Evolutionary conservation across 2,113 vertebrate genomes (phyloP), one percentile per base, ranked within the genome.

Genomic region (Psophia crepitans): DNA sequence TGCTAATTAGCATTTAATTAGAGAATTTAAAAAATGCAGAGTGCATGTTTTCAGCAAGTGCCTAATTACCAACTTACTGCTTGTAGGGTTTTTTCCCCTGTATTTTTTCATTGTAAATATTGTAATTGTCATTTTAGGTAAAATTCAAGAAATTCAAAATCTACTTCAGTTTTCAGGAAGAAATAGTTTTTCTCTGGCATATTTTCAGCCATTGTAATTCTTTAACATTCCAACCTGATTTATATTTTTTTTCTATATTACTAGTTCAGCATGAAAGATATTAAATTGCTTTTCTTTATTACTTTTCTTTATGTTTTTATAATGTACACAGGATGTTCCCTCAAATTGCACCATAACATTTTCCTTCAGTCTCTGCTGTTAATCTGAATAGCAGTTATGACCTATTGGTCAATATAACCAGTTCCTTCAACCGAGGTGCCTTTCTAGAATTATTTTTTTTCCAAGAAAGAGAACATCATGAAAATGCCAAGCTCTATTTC

Each of bases 1-100:
- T 98, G 89, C 92, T 98, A 98, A 98, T 98, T 98, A 98, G 96
- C 88, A 98, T 97, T 98, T 98, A 98, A 98, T 98, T 98, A 98
- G 97, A 94, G 95, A 95, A 98, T 98, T 96, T 32, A 79, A 98
- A 98, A 98, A 98, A 97, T 96, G 96, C 96, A 86, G 14, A 97
- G 85, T 96, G 95, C 97, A 95, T 97, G 93, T 97, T 97, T 98
- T 97, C 93, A 95, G 95, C 81, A 94, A 98, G 88, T 96, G 76
- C 78, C 95, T 97, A 97, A 98, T 98, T 97, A 98, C 39, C 90
- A 96, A 95, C 78, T 96, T 96, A 97, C 49, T 94, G 96, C 96
- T 97, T 96, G 73, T 97, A 94, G 97, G 93, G 2, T 2, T 95
- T 94, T 44, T 69, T 8, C 19, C 26, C 24, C 19, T 14, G 39